phyloP scores from a whole-genome alignment of 1,140 invertebrate genomes.

The Camponotus vicinus region DNA sequence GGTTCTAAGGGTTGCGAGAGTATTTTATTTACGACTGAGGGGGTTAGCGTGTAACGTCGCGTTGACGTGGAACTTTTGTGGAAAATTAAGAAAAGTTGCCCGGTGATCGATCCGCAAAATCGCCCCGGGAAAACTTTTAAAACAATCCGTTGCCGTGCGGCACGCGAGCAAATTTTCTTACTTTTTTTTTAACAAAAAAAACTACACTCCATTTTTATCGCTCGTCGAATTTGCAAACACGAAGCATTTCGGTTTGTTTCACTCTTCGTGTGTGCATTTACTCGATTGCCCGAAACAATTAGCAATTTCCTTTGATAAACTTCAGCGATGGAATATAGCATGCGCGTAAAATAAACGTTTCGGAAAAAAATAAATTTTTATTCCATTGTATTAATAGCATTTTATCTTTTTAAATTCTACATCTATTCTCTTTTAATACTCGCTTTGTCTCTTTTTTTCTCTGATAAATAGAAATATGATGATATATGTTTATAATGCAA shows the following conservation, averaged over 20 bases:
- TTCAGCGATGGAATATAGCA: background rate
- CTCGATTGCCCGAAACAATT: constrained; percentile 41
- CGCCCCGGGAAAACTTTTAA: constrained; percentile 50
- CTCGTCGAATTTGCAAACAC: constrained; percentile 33
- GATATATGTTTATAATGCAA: background rate
- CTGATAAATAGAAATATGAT: too few species aligned
- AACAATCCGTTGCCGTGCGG: constrained; percentile 47
- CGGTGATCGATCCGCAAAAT: constrained; percentile 39
- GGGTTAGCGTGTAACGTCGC: constrained; percentile 38
- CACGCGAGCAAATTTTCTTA: constrained; percentile 52
- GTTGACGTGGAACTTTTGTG: constrained; percentile 38
- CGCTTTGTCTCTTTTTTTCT: too few species aligned
- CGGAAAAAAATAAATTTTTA: constrained; percentile 26
- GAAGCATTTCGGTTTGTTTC: constrained; percentile 1
- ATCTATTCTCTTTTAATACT: background rate
- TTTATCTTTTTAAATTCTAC: background rate
- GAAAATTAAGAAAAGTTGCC: constrained; percentile 58
- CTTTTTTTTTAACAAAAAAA: background rate
- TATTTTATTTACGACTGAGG: constrained; percentile 38
- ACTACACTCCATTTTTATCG: constrained; percentile 26
- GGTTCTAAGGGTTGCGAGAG: background rate
- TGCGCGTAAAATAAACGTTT: background rate
- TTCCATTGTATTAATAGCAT: background rate
- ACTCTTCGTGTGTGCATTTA: constrained; percentile 5
- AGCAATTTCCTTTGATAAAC: constrained; percentile 25